These are phyloP conservation scores for Dasyurus viverrinus DNA, from an alignment of 2,113 vertebrate genomes.

Conservation along the genomic window DNA sequence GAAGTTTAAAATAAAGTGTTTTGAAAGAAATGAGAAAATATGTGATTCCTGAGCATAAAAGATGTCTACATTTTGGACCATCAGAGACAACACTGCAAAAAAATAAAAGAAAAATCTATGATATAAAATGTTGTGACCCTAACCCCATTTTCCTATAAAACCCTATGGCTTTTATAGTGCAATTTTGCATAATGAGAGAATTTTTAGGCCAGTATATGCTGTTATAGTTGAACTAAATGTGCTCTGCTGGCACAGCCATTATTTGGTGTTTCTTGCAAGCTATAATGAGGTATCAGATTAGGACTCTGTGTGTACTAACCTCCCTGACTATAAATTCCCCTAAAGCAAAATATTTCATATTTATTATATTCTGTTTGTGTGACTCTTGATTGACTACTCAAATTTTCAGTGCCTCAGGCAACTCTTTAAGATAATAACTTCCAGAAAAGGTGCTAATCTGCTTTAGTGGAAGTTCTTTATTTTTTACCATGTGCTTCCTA, in stretches of 20 bases:
- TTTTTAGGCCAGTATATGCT: background rate
- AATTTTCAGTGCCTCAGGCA: background rate
- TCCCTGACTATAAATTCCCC: background rate
- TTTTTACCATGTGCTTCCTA: background rate
- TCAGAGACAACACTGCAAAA: background rate
- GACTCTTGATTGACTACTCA: background rate
- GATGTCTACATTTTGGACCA: background rate
- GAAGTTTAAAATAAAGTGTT: background rate
- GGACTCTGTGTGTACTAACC: background rate
- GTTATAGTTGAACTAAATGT: background rate
- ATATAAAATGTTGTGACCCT: background rate
- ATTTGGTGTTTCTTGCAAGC: background rate
- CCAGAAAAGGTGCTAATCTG: background rate
- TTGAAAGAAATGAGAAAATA: background rate
- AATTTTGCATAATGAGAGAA: background rate
- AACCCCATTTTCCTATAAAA: background rate
- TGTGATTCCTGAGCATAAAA: background rate
- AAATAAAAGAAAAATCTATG: background rate
- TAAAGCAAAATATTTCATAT: background rate
- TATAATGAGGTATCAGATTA: background rate
- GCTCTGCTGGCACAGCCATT: background rate
- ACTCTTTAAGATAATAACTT: background rate
- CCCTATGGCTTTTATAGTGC: background rate
- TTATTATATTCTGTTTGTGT: background rate
- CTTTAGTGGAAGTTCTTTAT: background rate